Evolutionary conservation across 2,113 vertebrate genomes (phyloP).

Genomic region (Megaceryle maxima): DNA sequence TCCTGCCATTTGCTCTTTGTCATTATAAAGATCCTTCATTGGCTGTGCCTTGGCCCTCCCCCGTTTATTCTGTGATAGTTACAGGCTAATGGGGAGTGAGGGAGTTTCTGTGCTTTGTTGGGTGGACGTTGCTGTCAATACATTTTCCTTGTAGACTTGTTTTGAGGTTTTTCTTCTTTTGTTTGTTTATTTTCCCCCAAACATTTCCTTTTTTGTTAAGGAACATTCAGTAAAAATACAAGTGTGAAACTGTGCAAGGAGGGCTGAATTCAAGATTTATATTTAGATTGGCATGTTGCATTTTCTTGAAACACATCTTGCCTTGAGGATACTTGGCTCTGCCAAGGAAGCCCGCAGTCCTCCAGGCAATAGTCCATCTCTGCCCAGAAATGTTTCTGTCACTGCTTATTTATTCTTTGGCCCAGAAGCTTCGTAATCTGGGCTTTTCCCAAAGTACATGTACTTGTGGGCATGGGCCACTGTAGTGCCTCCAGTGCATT

Average conservation of each 20-base stretch:
- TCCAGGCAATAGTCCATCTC: not conserved
- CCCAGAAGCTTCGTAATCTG: not conserved
- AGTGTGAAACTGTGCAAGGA: not conserved
- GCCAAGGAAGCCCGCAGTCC: not conserved
- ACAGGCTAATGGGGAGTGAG: accelerated
- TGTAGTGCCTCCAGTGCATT: not conserved
- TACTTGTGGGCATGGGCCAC: not conserved
- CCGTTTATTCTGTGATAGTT: not conserved
- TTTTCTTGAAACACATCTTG: not conserved
- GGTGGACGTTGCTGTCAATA: not conserved
- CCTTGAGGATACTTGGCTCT: not conserved
- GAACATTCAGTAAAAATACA: not conserved
- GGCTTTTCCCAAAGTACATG: conserved; percentile 9
- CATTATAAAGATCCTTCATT: not conserved
- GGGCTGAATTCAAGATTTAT: not conserved
- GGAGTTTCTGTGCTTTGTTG: not conserved
- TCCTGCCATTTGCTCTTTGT: not conserved
- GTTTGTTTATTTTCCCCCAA: not conserved
- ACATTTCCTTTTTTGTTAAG: not conserved
- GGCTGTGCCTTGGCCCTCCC: not conserved
- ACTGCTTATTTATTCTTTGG: conserved; percentile 14
- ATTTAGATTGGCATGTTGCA: not conserved
- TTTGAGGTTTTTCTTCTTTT: not conserved
- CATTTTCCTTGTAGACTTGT: not conserved
- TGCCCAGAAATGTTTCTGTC: not conserved